These are phyloP conservation scores for Busseola fusca DNA, from an alignment of 2,888 invertebrate species.

Conservation along the genomic window DNA sequence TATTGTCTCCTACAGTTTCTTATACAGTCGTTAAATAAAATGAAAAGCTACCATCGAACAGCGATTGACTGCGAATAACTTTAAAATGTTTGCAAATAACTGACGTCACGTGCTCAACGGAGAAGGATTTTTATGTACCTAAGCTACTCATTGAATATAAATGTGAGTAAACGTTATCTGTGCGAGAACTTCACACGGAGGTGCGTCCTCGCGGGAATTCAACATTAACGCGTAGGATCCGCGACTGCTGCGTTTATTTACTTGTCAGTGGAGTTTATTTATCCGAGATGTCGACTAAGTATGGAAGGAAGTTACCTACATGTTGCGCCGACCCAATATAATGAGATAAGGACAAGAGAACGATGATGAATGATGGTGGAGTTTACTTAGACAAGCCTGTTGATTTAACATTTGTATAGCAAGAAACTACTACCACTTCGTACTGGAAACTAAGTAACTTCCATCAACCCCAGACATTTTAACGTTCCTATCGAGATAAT, in stretches of 20 bases:
- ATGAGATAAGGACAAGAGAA: background rate
- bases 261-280: background rate
- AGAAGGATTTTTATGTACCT: constrained; percentile 23
- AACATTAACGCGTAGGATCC: background rate
- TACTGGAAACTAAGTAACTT: background rate
- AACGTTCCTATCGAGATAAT: background rate
- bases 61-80: constrained; percentile 16
- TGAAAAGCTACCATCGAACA: constrained; percentile 3
- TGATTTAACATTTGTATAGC: background rate
- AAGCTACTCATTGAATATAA: constrained; percentile 41
- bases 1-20: background rate
- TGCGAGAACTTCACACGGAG: background rate
- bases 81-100: constrained; percentile 21
- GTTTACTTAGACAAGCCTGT: background rate
- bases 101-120: constrained; percentile 6
- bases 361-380: background rate
- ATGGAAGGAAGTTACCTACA: background rate
- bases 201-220: constrained; percentile 3
- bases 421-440: background rate
- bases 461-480: background rate
- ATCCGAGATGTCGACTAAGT: background rate
- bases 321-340: background rate
- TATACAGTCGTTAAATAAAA: constrained; percentile 11
- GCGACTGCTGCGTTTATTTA: background rate
- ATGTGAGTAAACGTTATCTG: constrained; percentile 30